Evolutionary conservation across 2,113 vertebrate genomes (phyloP).

Genomic region (Eupsittula cactorum): DNA sequence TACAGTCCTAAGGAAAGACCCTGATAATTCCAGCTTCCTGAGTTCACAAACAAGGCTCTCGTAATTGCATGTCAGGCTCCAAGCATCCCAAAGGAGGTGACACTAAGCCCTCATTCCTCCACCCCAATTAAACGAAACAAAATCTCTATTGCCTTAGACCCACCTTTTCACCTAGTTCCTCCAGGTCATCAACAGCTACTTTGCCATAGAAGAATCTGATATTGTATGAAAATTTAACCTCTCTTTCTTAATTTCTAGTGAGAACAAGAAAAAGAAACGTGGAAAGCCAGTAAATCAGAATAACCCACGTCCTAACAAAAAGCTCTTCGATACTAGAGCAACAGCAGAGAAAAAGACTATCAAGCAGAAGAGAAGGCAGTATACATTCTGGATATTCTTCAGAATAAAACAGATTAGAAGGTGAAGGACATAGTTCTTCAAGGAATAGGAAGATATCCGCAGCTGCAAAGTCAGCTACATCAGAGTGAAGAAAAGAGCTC

Average conservation of each 20-base stretch:
- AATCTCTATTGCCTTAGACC: neutral
- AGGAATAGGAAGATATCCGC: neutral
- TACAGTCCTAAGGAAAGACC: neutral
- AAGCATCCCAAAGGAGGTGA: constrained; percentile 33
- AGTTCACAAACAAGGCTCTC: neutral
- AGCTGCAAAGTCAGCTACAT: neutral
- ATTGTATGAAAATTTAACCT: neutral
- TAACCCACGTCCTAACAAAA: neutral
- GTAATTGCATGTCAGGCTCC: neutral
- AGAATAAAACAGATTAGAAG: neutral
- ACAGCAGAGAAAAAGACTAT: neutral
- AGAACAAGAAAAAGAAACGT: neutral
- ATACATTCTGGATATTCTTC: neutral
- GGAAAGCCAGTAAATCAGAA: neutral
- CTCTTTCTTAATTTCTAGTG: neutral
- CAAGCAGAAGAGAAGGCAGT: neutral
- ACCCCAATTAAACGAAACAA: constrained; percentile 3
- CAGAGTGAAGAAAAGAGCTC: neutral
- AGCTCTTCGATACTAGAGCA: neutral
- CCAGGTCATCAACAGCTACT: neutral
- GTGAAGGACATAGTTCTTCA: neutral
- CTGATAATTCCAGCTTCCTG: constrained; percentile 2
- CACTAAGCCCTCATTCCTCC: neutral
- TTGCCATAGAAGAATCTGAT: neutral
- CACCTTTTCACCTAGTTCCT: neutral